These are phyloP conservation scores for Ovibos moschatus DNA, from an alignment of 2,113 vertebrate species.

Conservation along the genomic window DNA sequence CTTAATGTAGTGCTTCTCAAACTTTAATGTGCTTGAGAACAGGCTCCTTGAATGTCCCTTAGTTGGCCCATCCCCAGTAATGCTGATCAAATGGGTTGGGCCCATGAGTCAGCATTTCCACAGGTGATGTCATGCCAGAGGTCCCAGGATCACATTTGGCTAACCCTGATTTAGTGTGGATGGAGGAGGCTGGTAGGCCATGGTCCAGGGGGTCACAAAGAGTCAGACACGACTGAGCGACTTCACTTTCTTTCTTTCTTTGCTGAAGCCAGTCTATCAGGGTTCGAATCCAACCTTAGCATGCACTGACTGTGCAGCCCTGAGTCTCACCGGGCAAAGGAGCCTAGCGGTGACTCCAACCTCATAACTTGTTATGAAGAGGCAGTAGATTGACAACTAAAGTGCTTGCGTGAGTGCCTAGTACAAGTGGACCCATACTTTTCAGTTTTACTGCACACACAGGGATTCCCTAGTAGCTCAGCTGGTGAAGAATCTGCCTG, in stretches of 20 bases:
- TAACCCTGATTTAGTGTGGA: background rate
- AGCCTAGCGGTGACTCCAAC: too few relatives aligned
- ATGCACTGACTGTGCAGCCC: too few relatives aligned
- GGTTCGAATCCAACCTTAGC: background rate
- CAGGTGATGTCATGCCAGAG: background rate
- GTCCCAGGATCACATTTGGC: background rate
- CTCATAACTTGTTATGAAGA: background rate
- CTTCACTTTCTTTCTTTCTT: too few relatives aligned
- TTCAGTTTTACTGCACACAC: background rate
- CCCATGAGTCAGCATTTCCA: background rate
- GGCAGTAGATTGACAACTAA: background rate
- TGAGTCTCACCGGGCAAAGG: background rate
- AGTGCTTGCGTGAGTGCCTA: background rate
- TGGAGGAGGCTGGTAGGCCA: too few relatives aligned
- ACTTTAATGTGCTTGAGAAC: background rate
- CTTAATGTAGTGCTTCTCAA: background rate
- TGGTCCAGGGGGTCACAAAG: too few relatives aligned
- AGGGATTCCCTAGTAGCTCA: background rate
- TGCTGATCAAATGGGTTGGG: too few relatives aligned
- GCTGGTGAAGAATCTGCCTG: background rate
- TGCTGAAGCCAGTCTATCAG: background rate
- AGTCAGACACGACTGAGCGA: too few relatives aligned
- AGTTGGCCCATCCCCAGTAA: background rate
- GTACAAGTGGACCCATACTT: background rate
- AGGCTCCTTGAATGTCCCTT: background rate